phyloP scores from a whole-genome alignment of 1,140 invertebrate genomes.

The Listronotus oregonensis region DNA sequence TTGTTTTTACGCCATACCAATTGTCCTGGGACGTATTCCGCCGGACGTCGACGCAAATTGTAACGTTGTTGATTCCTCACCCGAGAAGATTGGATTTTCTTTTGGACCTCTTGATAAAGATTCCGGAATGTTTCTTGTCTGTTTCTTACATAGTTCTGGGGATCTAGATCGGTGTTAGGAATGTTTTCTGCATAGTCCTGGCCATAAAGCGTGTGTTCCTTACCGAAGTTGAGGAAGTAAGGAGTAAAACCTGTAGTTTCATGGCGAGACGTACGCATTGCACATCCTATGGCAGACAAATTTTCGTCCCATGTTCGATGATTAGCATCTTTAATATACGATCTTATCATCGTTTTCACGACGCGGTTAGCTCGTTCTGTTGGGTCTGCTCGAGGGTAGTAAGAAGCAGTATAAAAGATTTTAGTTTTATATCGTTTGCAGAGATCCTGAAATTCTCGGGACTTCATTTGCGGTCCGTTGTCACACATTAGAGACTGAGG shows the following conservation, averaged over 20 bases:
- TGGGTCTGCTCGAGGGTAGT: constrained; percentile 35
- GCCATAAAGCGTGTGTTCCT: too few species aligned
- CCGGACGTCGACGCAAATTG: too few species aligned
- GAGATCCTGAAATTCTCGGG: constrained; percentile 30
- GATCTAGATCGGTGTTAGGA: too few species aligned
- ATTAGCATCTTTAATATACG: constrained; percentile 40
- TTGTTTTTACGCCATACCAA: too few species aligned
- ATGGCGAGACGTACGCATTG: constrained; percentile 44
- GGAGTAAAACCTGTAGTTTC: constrained; percentile 46
- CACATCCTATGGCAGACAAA: constrained; percentile 38
- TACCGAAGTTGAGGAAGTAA: constrained; percentile 26
- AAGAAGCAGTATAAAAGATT: constrained; percentile 33
- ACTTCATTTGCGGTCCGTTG: constrained; percentile 42
- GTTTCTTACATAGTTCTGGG: too few species aligned
- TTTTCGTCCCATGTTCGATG: constrained; percentile 47
- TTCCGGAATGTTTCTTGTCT: too few species aligned
- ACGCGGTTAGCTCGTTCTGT: constrained; percentile 45
- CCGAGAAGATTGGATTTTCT: too few species aligned
- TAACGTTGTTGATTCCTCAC: too few species aligned
- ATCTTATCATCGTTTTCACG: constrained; percentile 41
- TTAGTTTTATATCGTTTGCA: constrained; percentile 22
- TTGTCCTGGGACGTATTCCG: too few species aligned
- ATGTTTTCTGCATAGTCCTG: too few species aligned
- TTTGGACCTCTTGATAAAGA: too few species aligned
- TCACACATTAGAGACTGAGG: constrained; percentile 35